Base-by-base conservation (phyloP, 2,113 vertebrate genomes). In the Onychorhynchus coronatus region DNA sequence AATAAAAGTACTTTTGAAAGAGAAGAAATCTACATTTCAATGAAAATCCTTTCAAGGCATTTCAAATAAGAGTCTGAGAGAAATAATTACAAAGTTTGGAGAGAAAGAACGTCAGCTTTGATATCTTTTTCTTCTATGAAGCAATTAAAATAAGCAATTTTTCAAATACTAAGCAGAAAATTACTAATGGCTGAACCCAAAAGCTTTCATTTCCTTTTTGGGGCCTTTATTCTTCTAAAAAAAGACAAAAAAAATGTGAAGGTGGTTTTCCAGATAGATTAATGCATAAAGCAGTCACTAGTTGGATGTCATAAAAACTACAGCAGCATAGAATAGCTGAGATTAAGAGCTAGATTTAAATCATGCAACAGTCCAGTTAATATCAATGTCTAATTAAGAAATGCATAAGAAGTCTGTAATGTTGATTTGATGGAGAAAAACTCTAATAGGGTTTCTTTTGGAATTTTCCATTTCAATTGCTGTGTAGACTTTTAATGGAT, bases 51-150 rank as follows among this genome's bases (percentile, higher is more conserved):
- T 97, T 97, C 93, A 97, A 98, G 89, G 78, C 91, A 97, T 97
- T 96, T 98, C 96, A 97, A 97, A 97, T 95, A 97, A 94, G 95
- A 92, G 81, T 91, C 94, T 97, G 94, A 96, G 93, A 96, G 95
- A 98, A 98, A 97, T 97, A 97, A 98, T 98, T 94, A 96, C 93
- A 95, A 97, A 96, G 89, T 98, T 98, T 96, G 93, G 96, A 94
- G 91, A 95, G 94, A 97, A 96, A 96, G 96, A 97, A 91, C 91
- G 95, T 97, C 97, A 97, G 96, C 96, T 98, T 97, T 97, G 97
- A 97, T 97, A 95, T 97, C 94, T 96, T 97, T 97, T 97, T 98
- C 90, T 97, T 97, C 95, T 97, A 89, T 96, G 95, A 97, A 97
- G 97, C 96, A 97, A 97, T 97, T 97, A 96, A 98, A 95, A 95